These are phyloP conservation scores for Drosophila ochracea DNA, from an alignment of 2,888 invertebrate species.

Conservation along the genomic window DNA sequence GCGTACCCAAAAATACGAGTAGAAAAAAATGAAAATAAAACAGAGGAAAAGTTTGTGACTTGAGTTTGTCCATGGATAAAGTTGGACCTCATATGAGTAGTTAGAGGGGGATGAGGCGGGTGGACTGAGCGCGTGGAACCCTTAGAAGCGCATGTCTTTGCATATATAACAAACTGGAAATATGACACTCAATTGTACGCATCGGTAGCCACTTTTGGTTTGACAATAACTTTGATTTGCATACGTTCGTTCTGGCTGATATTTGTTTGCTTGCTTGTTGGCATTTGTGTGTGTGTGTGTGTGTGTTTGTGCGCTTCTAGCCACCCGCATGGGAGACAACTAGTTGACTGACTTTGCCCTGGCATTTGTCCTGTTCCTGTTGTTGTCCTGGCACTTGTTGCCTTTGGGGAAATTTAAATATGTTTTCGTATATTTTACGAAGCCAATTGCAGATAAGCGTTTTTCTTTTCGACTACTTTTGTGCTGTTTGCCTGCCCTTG, in stretches of 20 bases:
- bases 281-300: background rate
- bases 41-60: slow-evolving; percentile 46
- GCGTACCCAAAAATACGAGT: slow-evolving; percentile 38
- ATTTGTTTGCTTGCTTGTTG: slow-evolving; percentile 39
- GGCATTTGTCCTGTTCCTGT: slow-evolving; percentile 13
- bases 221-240: slow-evolving; percentile 81
- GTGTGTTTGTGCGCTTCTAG: slow-evolving; percentile 18
- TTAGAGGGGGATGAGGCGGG: background rate
- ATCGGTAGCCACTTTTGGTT: slow-evolving; percentile 75
- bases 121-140: background rate
- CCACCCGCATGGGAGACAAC: slow-evolving; percentile 58
- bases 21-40: background rate
- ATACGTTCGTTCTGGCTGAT: slow-evolving; percentile 43
- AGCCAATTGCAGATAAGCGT: slow-evolving; percentile 79
- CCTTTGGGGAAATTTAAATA: slow-evolving; percentile 74
- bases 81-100: slow-evolving; percentile 53
- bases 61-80: slow-evolving; percentile 48
- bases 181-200: slow-evolving; percentile 81
- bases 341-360: slow-evolving; percentile 53
- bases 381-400: slow-evolving; percentile 69
- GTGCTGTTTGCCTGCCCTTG: slow-evolving; percentile 46
- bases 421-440: slow-evolving; percentile 68
- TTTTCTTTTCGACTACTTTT: slow-evolving; percentile 62
- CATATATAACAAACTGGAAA: slow-evolving; percentile 73
- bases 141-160: slow-evolving; percentile 29